phyloP scores from a whole-genome alignment of 2,888 invertebrate species.

The Onchidella celtica region DNA sequence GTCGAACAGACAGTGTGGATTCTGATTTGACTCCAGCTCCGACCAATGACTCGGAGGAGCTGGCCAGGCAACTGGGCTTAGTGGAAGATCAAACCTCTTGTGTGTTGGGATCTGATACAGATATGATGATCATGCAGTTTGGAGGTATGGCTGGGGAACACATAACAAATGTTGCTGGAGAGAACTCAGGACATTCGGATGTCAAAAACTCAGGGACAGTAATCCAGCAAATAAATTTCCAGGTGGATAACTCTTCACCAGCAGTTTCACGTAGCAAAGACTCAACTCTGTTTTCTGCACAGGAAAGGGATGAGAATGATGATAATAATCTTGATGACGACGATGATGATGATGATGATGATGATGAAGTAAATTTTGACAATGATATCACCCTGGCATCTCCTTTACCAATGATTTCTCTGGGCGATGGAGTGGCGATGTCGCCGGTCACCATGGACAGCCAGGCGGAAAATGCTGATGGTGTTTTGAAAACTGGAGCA shows the following conservation, averaged over 20 bases:
- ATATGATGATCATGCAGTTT: conserved; percentile 50
- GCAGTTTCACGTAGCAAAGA: neutral
- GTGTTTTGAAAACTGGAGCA: neutral
- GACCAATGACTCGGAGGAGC: conserved; percentile 5
- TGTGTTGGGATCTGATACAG: conserved; percentile 21
- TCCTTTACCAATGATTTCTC: conserved; percentile 47
- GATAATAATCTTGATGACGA: conserved; percentile 13
- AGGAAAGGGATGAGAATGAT: conserved; percentile 10
- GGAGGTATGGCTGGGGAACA: neutral
- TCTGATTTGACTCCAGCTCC: neutral
- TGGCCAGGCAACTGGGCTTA: conserved; percentile 29
- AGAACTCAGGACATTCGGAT: neutral
- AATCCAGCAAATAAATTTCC: neutral
- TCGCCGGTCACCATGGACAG: conserved; percentile 12
- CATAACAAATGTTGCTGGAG: neutral
- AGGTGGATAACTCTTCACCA: neutral
- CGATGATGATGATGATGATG: conserved; percentile 39
- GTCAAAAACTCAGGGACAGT: neutral
- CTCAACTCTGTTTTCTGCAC: conserved; percentile 31
- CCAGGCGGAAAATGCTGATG: neutral
- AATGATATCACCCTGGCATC: conserved; percentile 33
- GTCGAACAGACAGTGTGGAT: too few species aligned
- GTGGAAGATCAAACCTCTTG: conserved; percentile 19
- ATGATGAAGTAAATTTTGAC: conserved; percentile 23
- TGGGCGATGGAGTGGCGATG: conserved; percentile 40